A percentile compares a stretch with the other conserved stretches of the same genome.
Evolutionary conservation across 2,888 invertebrate species (phyloP).

Genomic region (Thymelicus sylvestris): DNA sequence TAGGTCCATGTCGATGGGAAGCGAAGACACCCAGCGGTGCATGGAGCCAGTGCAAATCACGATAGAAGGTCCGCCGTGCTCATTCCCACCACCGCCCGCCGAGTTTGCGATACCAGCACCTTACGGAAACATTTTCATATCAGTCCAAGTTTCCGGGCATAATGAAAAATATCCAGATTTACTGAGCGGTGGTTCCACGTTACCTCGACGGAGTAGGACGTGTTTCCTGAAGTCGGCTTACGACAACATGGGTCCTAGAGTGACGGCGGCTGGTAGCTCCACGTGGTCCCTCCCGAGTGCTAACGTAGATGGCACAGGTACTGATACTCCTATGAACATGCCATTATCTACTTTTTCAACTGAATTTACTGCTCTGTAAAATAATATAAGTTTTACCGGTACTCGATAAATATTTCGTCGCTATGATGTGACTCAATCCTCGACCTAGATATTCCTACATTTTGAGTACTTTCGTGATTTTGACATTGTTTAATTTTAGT

Average conservation of each 20-base stretch:
- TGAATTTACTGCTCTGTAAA: constrained; percentile 78
- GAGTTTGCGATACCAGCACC: constrained; percentile 79
- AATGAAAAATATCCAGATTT: constrained; percentile 92
- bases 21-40: constrained; percentile 74
- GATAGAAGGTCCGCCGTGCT: constrained; percentile 79
- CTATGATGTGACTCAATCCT: constrained; percentile 18
- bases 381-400: constrained; percentile 11
- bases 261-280: constrained; percentile 95
- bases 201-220: constrained; percentile 80
- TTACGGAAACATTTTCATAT: constrained; percentile 92
- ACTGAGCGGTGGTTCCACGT: constrained; percentile 80
- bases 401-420: background rate
- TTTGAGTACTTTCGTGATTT: background rate
- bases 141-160: constrained; percentile 90
- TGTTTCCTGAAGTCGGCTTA: constrained; percentile 88
- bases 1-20: constrained; percentile 76
- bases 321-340: constrained; percentile 56
- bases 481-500: background rate
- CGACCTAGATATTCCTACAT: background rate
- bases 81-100: constrained; percentile 76
- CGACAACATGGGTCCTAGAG: constrained; percentile 95
- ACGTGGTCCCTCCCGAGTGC: constrained; percentile 91
- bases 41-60: constrained; percentile 86
- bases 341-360: constrained; percentile 76
- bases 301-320: constrained; percentile 62